These are phyloP conservation scores for Periophthalmodon schlosseri DNA, from an alignment of 2,113 vertebrate species.

Conservation along the genomic window DNA sequence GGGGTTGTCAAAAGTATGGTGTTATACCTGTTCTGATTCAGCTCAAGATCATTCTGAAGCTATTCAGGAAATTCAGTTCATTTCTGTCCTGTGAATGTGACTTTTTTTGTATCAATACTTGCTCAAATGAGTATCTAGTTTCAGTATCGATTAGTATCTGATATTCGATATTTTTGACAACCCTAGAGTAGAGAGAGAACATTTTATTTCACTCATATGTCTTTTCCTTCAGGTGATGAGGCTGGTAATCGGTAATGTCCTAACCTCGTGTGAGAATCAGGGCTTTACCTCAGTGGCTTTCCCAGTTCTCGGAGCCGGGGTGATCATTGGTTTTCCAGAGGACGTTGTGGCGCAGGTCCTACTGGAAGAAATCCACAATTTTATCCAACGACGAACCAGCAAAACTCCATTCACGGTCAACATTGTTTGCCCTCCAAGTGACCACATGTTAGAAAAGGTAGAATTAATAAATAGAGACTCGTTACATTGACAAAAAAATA, in stretches of 20 bases:
- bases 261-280: constrained; percentile 39
- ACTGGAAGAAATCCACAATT: constrained; percentile 33
- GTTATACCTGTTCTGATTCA: no score
- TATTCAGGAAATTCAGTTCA: no score
- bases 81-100: no score
- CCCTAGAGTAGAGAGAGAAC: no score
- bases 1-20: no score
- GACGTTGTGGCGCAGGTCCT: constrained; percentile 40
- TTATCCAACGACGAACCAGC: constrained; percentile 20
- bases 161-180: no score
- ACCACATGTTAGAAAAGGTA: constrained; percentile 27
- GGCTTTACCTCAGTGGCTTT: constrained; percentile 50
- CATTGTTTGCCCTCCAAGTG: constrained; percentile 41
- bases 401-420: constrained; percentile 28
- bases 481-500: neutral
- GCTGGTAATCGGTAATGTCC: constrained; percentile 22
- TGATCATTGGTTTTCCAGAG: constrained; percentile 44
- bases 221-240: constrained; percentile 47
- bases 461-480: neutral
- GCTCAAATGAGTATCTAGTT: no score
- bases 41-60: no score
- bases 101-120: no score
- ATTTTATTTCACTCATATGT: neutral
- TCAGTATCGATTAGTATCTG: no score
- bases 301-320: constrained; percentile 54